These are phyloP conservation scores for Sibirionetta formosa DNA, from an alignment of 2,797 vertebrate genomes.

Conservation along the genomic window DNA sequence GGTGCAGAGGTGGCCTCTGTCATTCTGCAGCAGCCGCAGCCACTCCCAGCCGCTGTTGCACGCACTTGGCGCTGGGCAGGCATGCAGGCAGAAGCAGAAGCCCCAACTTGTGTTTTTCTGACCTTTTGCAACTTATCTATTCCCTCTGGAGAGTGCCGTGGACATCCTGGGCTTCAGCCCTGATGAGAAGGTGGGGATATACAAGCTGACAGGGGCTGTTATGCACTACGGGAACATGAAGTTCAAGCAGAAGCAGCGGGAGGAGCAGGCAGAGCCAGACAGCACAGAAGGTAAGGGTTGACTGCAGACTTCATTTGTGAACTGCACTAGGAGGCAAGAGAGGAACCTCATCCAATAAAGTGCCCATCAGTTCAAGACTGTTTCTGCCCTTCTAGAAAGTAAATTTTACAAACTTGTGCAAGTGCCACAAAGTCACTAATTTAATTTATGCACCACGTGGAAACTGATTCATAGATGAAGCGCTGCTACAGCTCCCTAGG, in stretches of 20 bases:
- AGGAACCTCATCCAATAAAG: neutral
- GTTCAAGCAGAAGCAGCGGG: constrained; percentile 92
- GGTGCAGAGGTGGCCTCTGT: neutral
- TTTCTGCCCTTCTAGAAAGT: neutral
- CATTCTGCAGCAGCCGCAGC: rapidly evolving
- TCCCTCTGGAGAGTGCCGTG: constrained; percentile 84
- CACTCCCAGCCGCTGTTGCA: rapidly evolving
- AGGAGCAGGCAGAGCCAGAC: constrained; percentile 91
- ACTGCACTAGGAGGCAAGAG: neutral
- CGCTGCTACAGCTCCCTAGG: neutral
- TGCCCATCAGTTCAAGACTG: neutral
- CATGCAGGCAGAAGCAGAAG: neutral
- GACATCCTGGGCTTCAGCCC: constrained; percentile 89
- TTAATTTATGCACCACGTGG: neutral
- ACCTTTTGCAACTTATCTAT: neutral
- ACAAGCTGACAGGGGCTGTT: constrained; percentile 90
- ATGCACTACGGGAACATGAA: constrained; percentile 92
- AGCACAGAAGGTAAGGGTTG: constrained; percentile 85
- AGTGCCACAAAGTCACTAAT: neutral
- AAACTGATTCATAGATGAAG: neutral
- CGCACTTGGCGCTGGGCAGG: rapidly evolving
- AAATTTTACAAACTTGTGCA: neutral
- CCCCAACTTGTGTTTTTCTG: neutral
- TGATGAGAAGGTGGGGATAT: constrained; percentile 89
- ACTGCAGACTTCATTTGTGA: neutral